Evolutionary conservation across 2,113 vertebrate genomes (phyloP).

Genomic region (Tachysurus vachellii): DNA sequence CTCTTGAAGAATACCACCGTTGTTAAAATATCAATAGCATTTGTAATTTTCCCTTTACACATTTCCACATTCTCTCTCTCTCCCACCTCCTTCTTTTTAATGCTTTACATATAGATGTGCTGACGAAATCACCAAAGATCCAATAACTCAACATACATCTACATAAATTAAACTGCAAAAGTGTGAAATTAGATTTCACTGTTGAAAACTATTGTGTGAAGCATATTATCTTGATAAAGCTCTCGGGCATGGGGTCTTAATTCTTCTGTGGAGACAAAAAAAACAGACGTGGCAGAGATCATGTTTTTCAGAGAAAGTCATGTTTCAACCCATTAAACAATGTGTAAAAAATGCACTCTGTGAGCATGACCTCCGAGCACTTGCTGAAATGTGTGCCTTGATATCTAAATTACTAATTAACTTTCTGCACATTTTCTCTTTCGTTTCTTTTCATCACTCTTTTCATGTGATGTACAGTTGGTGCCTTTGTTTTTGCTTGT

Average conservation of each 20-base stretch:
- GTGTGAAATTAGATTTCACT: conserved; percentile 17
- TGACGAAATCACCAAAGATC: neutral
- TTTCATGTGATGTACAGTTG: neutral
- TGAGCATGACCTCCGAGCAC: neutral
- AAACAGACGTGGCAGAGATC: neutral
- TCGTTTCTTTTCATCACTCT: neutral
- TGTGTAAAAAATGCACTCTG: neutral
- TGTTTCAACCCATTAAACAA: conserved; percentile 5
- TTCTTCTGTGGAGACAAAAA: neutral
- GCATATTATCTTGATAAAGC: conserved; percentile 17
- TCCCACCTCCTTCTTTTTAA: neutral
- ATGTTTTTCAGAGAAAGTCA: conserved; percentile 1
- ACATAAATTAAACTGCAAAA: conserved; percentile 14
- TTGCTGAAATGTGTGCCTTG: neutral
- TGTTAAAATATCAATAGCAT: neutral
- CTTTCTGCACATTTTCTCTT: neutral
- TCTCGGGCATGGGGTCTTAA: neutral
- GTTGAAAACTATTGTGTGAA: neutral
- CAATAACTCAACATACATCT: neutral
- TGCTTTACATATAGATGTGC: neutral
- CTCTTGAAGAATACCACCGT: neutral
- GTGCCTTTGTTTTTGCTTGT: neutral
- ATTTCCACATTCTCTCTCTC: neutral
- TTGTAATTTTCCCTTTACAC: neutral
- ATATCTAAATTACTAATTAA: conserved; percentile 4